Percentiles rank a stretch among this genome's conserved stretches.
phyloP scores from a whole-genome alignment of 2,888 invertebrate genomes.

The Leptogaster cylindrica region DNA sequence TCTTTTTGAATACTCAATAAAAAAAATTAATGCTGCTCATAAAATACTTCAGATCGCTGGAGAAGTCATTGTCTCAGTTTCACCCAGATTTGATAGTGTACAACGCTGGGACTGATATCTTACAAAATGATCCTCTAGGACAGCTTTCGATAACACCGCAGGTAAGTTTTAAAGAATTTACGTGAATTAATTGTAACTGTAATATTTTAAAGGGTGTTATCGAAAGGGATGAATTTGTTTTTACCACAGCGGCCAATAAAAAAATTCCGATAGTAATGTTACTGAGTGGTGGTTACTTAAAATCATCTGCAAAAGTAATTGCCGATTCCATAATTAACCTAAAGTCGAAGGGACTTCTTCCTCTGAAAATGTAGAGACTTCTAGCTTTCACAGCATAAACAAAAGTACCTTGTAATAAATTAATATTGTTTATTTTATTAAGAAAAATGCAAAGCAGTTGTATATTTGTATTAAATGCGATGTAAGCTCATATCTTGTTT shows the following conservation, averaged over 20 bases:
- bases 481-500: conserved; percentile 1
- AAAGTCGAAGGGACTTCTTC: conserved; percentile 66
- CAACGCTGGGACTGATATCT: conserved; percentile 90
- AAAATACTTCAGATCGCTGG: conserved; percentile 67
- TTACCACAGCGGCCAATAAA: conserved; percentile 69
- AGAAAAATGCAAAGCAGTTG: no score
- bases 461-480: background rate
- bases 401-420: background rate
- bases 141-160: conserved; percentile 71
- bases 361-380: conserved; percentile 37
- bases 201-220: conserved; percentile 75
- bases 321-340: conserved; percentile 86
- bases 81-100: conserved; percentile 83
- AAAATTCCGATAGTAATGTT: conserved; percentile 83
- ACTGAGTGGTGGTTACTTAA: conserved; percentile 86
- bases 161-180: conserved; percentile 63
- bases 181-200: background rate
- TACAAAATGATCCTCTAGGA: conserved; percentile 81
- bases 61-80: conserved; percentile 73
- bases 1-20: background rate
- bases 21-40: background rate
- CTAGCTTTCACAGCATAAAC: background rate
- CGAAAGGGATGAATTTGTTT: conserved; percentile 82
- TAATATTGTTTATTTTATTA: background rate
- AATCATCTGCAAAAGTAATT: conserved; percentile 78